Percentiles rank a stretch among this genome's conserved stretches.
Evolutionary conservation across 2,888 invertebrate genomes (phyloP).

Genomic region (Mythimna vitellina): DNA sequence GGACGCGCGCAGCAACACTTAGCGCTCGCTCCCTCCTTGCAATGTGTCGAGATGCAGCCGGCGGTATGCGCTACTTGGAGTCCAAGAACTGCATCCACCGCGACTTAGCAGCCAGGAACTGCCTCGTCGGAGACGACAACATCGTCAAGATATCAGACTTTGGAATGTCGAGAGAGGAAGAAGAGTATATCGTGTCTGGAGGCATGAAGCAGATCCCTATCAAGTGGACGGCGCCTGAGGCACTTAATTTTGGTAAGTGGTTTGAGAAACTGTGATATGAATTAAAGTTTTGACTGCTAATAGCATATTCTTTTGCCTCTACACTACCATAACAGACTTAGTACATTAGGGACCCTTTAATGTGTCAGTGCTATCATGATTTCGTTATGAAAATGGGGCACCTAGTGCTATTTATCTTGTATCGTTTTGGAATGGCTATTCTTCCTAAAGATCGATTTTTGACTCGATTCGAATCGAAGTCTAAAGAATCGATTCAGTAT

Average conservation of each 20-base stretch:
- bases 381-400: no score
- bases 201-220: conserved; percentile 99
- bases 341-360: no score
- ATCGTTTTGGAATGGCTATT: no score
- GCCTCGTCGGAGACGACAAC: conserved; percentile 96
- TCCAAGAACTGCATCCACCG: conserved; percentile 99
- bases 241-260: conserved; percentile 96
- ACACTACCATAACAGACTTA: background rate
- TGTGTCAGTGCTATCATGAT: no score
- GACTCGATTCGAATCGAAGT: no score
- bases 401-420: no score
- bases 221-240: conserved; percentile 99
- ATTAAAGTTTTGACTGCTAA: background rate
- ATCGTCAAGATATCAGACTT: conserved; percentile 99
- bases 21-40: conserved; percentile 93
- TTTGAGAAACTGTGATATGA: background rate
- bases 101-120: conserved; percentile 98
- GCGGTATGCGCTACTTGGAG: conserved; percentile 98
- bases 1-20: conserved; percentile 93
- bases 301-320: background rate
- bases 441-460: no score
- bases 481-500: no score
- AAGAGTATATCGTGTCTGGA: conserved; percentile 98
- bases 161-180: conserved; percentile 99
- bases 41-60: conserved; percentile 98